Base-by-base conservation (phyloP, 2,888 invertebrate genomes). In the Peribatodes rhomboidaria region DNA sequence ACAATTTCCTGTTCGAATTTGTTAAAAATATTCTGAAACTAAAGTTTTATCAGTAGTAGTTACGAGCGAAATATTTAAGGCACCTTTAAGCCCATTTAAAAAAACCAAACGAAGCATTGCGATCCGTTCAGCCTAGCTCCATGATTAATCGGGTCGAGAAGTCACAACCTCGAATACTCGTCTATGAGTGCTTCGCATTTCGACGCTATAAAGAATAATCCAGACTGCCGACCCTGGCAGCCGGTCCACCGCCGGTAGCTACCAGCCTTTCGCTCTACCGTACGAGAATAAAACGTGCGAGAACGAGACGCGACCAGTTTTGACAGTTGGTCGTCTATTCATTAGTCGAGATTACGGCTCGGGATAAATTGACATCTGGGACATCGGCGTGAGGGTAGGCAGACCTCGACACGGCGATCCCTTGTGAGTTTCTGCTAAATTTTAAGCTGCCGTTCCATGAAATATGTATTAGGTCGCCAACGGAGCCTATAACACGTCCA, bases 311-410 rank as follows among this genome's bases (percentile, higher is more conserved):
- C 80, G 70, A 69, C 67, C 74, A 81, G 69, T 80, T 89, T 82
- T 83, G 86, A 80, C 80, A 82, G 75, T 73, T 75, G 83, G 80
- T 73, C 89, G 84, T 84, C 91, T 89, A 90, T 90, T 93, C 92
- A 93, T 93, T 93, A 93, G 92, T 89, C 81, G 87, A 86, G 89
- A 88, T 88, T 90, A 90, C 81, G 84, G 80, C 76, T 73, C 81
- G 86, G 89, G 90, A 90, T 90, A 89, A 91, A 90, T 90, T 91
- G 91, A 91, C 91, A 91, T 89, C 85, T 86, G 90, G 90, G 89
- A 88, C 87, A 85, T 80, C 27, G 27, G 27, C 27, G 27, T 27
- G 27, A 27, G 27, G 27, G 63, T 68, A 71, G 88, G 85, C 84
- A 87, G 81, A 79, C 80, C 70, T 57, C 52, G 79, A 79, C 83